Conservation (phyloP, 2,888 invertebrate species). For the Ornithoptera alexandrae region DNA sequence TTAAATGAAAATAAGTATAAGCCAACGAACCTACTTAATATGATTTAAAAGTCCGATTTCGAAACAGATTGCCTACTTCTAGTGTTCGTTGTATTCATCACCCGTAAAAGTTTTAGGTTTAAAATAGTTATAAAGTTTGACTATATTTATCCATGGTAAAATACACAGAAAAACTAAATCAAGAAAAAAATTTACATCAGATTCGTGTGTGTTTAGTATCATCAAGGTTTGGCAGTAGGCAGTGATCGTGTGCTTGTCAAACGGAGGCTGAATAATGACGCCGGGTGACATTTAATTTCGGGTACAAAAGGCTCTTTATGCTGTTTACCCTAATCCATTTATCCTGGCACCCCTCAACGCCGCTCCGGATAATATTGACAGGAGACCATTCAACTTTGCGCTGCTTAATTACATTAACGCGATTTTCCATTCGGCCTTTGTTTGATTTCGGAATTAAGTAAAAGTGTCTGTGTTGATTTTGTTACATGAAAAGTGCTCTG, state of each 20-base stretch:
- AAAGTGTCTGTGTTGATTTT: not conserved
- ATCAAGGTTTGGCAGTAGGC: conserved; percentile 49
- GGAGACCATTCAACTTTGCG: conserved; percentile 54
- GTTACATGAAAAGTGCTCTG: no score
- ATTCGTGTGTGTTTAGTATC: conserved; percentile 42
- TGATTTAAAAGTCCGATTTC: no score
- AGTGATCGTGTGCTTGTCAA: conserved; percentile 66
- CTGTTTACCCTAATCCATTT: conserved; percentile 74
- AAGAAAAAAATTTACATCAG: no score
- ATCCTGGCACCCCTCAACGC: conserved; percentile 36
- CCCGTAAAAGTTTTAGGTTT: no score
- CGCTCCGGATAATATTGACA: conserved; percentile 53
- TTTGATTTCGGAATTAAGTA: conserved; percentile 25
- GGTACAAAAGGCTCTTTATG: conserved; percentile 77
- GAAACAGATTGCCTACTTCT: no score
- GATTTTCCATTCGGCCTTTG: conserved; percentile 33
- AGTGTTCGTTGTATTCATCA: no score
- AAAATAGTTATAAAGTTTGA: no score
- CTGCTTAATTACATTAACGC: conserved; percentile 54
- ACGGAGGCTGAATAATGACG: conserved; percentile 72
- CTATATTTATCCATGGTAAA: no score
- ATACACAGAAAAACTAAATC: no score
- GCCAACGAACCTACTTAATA: no score
- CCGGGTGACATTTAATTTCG: conserved; percentile 76
- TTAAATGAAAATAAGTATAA: no score